Conservation (phyloP, 2,888 invertebrate genomes). For the Pantelozetes paolii region DNA sequence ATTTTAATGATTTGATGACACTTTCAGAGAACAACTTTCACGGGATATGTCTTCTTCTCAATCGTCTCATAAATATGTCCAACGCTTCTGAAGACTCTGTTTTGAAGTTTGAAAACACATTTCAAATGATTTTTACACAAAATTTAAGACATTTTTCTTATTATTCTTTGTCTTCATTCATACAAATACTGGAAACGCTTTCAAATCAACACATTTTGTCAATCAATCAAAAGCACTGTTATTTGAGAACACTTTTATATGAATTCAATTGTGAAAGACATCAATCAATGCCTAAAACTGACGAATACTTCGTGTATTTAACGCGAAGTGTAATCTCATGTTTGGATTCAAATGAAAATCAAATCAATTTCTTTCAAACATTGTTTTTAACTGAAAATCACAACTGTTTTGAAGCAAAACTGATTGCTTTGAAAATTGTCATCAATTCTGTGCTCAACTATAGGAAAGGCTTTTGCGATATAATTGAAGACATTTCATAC, state of each 20-base stretch:
- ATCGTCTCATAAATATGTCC: background rate
- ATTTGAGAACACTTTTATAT: background rate
- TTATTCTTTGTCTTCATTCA: constrained; percentile 22
- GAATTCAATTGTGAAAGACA: background rate
- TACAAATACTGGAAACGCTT: constrained; percentile 13
- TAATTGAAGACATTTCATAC: constrained; percentile 13
- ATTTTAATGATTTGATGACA: background rate
- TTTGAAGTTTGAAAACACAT: background rate
- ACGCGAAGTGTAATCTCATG: constrained; percentile 25
- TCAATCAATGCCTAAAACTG: constrained; percentile 9
- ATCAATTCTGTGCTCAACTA: constrained; percentile 6
- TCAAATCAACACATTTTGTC: background rate
- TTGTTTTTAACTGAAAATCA: constrained; percentile 3
- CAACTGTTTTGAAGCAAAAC: constrained; percentile 8
- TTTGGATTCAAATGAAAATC: background rate
- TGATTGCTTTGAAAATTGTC: constrained; percentile 1
- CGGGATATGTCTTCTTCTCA: constrained; percentile 19
- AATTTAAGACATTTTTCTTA: constrained; percentile 7
- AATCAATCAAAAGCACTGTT: background rate
- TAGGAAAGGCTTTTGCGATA: background rate
- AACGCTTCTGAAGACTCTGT: background rate
- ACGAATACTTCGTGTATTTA: constrained; percentile 26
- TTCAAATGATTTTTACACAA: background rate
- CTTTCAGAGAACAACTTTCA: constrained; percentile 7
- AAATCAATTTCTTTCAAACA: background rate